Conservation (phyloP, 2,888 invertebrate species). For the Choreutis nemorana region DNA sequence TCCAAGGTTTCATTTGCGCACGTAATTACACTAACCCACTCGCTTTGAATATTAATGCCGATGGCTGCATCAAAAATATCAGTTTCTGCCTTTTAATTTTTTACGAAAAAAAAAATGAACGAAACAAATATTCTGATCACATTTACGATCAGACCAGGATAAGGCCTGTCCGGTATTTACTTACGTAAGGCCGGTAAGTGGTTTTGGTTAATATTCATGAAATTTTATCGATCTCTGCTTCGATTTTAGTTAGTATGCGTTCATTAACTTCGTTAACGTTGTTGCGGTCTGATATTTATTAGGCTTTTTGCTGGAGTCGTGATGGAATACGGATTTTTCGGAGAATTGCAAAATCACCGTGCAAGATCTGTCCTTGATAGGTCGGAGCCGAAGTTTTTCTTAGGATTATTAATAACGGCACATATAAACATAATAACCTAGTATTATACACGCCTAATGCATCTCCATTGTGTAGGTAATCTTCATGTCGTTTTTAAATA, state of each 20-base stretch:
- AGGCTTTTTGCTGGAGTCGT: conserved; percentile 12
- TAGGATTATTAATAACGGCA: conserved; percentile 38
- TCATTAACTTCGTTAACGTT: no score
- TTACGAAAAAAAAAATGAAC: conserved; percentile 18
- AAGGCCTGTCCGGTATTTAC: conserved; percentile 34
- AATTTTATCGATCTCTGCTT: conserved; percentile 19
- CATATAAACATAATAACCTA: conserved; percentile 36
- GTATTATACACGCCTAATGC: conserved; percentile 40
- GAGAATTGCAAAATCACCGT: conserved; percentile 31
- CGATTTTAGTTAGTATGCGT: no score
- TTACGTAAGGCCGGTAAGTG: conserved; percentile 42
- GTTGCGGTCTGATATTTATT: no score
- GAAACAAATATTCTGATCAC: conserved; percentile 36
- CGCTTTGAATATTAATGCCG: conserved; percentile 15
- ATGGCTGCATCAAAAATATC: conserved; percentile 11
- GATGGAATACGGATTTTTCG: conserved; percentile 24
- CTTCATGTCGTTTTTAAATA: no score
- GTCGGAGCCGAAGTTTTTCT: conserved; percentile 22
- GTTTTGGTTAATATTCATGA: conserved; percentile 38
- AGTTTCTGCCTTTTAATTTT: conserved; percentile 20
- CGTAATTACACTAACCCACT: conserved; percentile 14
- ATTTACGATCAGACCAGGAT: conserved; percentile 38
- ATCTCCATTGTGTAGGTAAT: conserved; percentile 36
- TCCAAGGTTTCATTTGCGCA: conserved; percentile 6
- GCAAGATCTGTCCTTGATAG: conserved; percentile 29